Base-by-base conservation (phyloP, 2,797 vertebrate genomes). In the Coendou prehensilis region DNA sequence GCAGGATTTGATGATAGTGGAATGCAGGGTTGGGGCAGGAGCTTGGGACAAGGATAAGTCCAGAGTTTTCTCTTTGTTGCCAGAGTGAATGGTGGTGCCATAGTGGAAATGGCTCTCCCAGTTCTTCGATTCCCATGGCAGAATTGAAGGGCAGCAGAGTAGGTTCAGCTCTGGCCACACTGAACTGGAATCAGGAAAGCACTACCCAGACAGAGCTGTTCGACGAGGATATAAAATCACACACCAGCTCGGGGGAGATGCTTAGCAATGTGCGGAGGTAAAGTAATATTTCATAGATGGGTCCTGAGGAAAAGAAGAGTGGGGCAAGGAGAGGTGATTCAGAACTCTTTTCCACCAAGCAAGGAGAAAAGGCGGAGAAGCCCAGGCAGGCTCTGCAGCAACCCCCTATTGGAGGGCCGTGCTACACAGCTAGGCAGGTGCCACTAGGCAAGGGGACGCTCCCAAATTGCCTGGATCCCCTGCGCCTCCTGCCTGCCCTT, bases 231-330 rank as follows among this genome's bases (percentile, higher is more conserved):
- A 50, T 11, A 20, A 67, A 69, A 20, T 28, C 6, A 14, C 28
- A 64, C n/a, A 37, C 8, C 28, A 84, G 63, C 57, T 64, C 92
- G 41, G 13, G 67, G n/a, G 14, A 30, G 61, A 50, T 6, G 2
- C 3, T 41, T 69, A 45, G 47, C 56, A 71, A 33, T 14, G 3
- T 1, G 0, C 13, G 3, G 33, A 8, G 28, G n/a, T 50, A 82
- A 61, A 94, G 59, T 91, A 87, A 88, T 83, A 63, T 91, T 57
- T 86, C 64, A 45, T 59, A 79, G 10, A 23, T 33, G 18, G 22
- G 50, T n/a, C 37, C 47, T 5, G 2, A 67, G 14, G 5, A 61
- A 20, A 94, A 82, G 50, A 52, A 71, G 45, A 30, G 18, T 8
- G 2, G 69, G 0, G 54, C n/a, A 18, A 59, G 2, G 59, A 86